Evolutionary conservation across 2,888 invertebrate species (phyloP).

Genomic region (Sussaba pulchella): DNA sequence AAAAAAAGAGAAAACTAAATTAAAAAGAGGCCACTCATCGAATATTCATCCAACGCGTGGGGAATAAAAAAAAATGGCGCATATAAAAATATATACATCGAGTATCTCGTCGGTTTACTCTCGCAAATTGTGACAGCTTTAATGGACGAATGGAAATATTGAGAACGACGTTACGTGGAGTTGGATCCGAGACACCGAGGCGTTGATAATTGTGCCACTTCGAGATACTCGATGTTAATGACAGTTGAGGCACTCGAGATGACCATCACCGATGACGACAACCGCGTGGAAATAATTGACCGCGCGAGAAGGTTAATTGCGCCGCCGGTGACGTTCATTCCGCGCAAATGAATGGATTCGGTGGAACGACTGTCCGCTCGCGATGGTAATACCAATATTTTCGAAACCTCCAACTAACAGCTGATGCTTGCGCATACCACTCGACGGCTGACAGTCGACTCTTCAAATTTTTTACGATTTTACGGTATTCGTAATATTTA

Average conservation of each 20-base stretch:
- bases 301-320: slow-evolving; percentile 34
- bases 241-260: slow-evolving; percentile 6
- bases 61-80: slow-evolving; percentile 4
- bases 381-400: background rate
- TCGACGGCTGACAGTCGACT: too few relatives aligned
- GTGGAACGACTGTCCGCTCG: background rate
- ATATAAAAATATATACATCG: slow-evolving; percentile 19
- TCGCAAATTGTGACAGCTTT: slow-evolving; percentile 5
- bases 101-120: background rate
- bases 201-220: slow-evolving; percentile 27
- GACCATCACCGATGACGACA: background rate
- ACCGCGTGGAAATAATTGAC: slow-evolving; percentile 16
- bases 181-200: background rate
- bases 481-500: too few relatives aligned
- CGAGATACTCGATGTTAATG: slow-evolving; percentile 34
- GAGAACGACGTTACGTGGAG: background rate
- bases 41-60: background rate
- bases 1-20: background rate
- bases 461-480: too few relatives aligned
- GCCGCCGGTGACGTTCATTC: background rate
- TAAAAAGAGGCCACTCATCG: slow-evolving; percentile 23
- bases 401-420: too few relatives aligned
- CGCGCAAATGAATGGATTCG: background rate
- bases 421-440: too few relatives aligned
- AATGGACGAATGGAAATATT: slow-evolving; percentile 40